Evolutionary conservation across 2,888 invertebrate species (phyloP).

Genomic region (Cheilosia vulpina): DNA sequence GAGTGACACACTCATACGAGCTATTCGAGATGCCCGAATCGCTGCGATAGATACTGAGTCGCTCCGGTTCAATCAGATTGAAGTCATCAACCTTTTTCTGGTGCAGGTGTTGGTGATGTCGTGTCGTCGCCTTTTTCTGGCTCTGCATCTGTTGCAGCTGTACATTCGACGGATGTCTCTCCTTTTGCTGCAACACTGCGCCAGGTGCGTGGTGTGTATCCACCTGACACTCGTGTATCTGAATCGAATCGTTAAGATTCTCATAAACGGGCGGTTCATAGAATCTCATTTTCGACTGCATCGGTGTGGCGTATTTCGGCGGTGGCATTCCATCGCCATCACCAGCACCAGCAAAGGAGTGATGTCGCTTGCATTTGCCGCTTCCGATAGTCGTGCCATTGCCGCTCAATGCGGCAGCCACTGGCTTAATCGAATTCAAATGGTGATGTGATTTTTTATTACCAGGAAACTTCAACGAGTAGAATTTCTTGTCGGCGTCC

Average conservation of each 20-base stretch:
- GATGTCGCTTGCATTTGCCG: constrained; percentile 82
- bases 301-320: constrained; percentile 58
- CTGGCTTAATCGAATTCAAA: constrained; percentile 67
- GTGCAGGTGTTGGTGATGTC: constrained; percentile 74
- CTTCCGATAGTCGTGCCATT: constrained; percentile 36
- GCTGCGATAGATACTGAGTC: constrained; percentile 83
- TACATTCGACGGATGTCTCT: constrained; percentile 47
- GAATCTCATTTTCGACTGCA: constrained; percentile 79
- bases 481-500: constrained; percentile 82
- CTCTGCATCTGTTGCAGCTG: constrained; percentile 62
- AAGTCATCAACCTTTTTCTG: constrained; percentile 79
- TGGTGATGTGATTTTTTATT: constrained; percentile 75
- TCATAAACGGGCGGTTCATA: constrained; percentile 85
- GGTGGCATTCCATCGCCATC: constrained; percentile 79
- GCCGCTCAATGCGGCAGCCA: constrained; percentile 55
- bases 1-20: constrained; percentile 85
- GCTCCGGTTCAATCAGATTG: constrained; percentile 82
- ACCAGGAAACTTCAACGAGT: constrained; percentile 81
- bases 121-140: constrained; percentile 58
- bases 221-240: constrained; percentile 85
- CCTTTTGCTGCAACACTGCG: constrained; percentile 64
- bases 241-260: constrained; percentile 88
- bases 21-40: constrained; percentile 84
- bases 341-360: constrained; percentile 83
- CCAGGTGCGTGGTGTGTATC: constrained; percentile 76